Evolutionary conservation across 2,113 vertebrate genomes (phyloP).

Genomic region (Cephalophus harveyi): DNA sequence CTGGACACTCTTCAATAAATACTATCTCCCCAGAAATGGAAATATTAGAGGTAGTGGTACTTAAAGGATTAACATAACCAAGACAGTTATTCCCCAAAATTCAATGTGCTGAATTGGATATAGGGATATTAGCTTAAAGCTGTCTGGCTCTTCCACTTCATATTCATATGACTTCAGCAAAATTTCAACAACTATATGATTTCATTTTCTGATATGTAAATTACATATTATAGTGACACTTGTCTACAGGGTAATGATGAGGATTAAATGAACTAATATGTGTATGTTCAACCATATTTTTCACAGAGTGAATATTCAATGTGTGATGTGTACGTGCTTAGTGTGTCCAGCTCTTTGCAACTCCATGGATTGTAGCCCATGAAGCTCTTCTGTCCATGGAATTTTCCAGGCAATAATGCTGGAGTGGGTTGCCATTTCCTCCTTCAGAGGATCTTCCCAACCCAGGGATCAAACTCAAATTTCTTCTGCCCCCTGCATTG

Average conservation of each 20-base stretch:
- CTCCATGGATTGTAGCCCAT: not conserved
- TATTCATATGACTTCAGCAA: not conserved
- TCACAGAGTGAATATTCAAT: not conserved
- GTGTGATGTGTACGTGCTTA: not conserved
- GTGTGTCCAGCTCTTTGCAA: no score
- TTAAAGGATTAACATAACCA: not conserved
- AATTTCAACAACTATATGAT: not conserved
- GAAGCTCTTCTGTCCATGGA: not conserved
- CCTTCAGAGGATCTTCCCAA: not conserved
- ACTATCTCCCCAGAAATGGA: not conserved
- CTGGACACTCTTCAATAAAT: not conserved
- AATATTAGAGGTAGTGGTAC: not conserved
- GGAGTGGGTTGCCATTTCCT: not conserved
- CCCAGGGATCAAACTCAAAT: not conserved
- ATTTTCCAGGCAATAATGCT: not conserved
- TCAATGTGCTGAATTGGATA: not conserved
- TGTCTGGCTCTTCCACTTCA: accelerated
- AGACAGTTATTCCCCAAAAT: not conserved
- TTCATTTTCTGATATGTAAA: not conserved
- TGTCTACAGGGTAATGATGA: not conserved
- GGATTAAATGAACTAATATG: not conserved
- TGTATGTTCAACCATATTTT: not conserved
- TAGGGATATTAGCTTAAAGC: not conserved
- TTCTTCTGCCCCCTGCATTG: not conserved
- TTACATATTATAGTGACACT: not conserved